Base-by-base conservation (phyloP, 2,888 invertebrate species). In the Spisula subtruncata region DNA sequence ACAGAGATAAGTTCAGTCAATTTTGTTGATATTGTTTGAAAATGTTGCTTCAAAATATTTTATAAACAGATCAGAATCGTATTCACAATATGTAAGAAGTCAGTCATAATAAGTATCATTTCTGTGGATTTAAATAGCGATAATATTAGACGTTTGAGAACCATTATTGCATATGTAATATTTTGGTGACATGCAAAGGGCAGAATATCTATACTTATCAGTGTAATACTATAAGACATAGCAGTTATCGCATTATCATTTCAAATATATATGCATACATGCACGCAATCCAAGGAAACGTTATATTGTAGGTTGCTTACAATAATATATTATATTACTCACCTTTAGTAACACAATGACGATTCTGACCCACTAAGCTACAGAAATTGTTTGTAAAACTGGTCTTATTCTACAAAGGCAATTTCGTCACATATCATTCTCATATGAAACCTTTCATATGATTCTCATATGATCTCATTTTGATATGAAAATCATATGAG, bases 241-340 rank as follows among this genome's bases (percentile, higher is more conserved):
- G n/a, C 60, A 66, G 60, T 66, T 66, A 66, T 66, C 60, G 60
- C 60, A 66, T 66, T 66, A 66, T 66, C 60, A 66, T 66, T 66
- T 66, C 25, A 66, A 66, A 66, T 8, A 10, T 66, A 25, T 66
- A 66, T 66, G 60, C 60, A 66, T 25, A 66, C 25, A 66, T 66
- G 12, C 60, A 66, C 60, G 60, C 60, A 66, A 66, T 25, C 60
- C 10, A 66, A n/a, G 60, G 60, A 66, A 66, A 66, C n/a, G 60
- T 10, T 66, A 66, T 66, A 66, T 66, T 66, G 25, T 66, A 66
- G 60, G 60, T 66, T 66, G n/a, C 4, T 25, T 0, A 5, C 25
- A n/a, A 25, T 66, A 25, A 66, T 66, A 66, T 66, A n/a, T 20
- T 12, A 66, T n/a, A 66, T 66, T 25, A n/a, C 60, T 66, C 25